Evolutionary conservation across 2,888 invertebrate genomes (phyloP), one percentile per base, ranked within the genome.

Genomic region (Archips crataeganus): DNA sequence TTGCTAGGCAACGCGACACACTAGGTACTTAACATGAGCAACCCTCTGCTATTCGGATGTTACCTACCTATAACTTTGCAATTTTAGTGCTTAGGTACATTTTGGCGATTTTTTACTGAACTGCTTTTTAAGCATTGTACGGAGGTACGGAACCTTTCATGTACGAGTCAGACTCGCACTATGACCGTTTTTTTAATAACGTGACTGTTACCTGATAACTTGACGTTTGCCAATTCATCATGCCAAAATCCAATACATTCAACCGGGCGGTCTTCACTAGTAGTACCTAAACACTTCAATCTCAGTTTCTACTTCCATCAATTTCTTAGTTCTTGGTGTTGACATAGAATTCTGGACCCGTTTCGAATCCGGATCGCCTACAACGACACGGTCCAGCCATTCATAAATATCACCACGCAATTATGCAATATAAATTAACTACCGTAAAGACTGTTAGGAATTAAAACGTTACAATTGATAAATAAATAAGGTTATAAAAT

Each of bases 381-480:
- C 87, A 3, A 42, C 65, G 36, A 64, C 73, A 73, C 61, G 71
- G 76, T 76, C 71, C 71, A 70, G 81, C 85, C 84, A 84, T 87
- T 90, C 88, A 87, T 89, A 91, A 92, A 90, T 87, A 89, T 87
- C 85, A 86, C 87, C 86, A 87, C 86, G 87, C 87, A 84, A 85
- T 90, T 89, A 89, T 88, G 85, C 88, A 90, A 91, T 87, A 82
- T 79, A 84, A 83, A 87, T 85, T 85, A 86, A 81, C 81, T 81
- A 78, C 74, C 70, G 71, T 75, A 75, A 73, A 68, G 71, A 59
- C 54, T 54, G 32, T 39, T 39, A 60, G 61, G 42, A 70, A 71
- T 70, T 74, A 70, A 75, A 71, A 71, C 59, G 65, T 36, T 68
- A 63, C n/a, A 68, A 71, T 71, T 71, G 57, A 74, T 70, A 47